Conservation (phyloP, 2,113 vertebrate genomes). For the Oreochromis tanganicae region DNA sequence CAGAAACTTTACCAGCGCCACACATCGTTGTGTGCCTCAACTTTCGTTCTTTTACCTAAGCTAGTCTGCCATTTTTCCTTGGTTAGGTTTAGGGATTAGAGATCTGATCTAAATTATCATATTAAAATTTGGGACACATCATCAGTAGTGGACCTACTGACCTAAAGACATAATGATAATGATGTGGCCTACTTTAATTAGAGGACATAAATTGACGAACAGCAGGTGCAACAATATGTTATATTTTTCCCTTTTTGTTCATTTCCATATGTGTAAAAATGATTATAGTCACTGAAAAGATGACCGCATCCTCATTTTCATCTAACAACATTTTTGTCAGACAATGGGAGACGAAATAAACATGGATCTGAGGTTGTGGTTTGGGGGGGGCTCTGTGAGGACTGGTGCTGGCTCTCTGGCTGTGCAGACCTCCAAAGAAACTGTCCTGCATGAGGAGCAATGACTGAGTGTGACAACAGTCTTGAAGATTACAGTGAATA, state of each 20-base stretch:
- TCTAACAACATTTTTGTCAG: background rate
- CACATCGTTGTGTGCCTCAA: no score
- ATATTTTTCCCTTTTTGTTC: background rate
- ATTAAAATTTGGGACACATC: no score
- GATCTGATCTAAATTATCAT: no score
- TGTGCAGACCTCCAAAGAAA: background rate
- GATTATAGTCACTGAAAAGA: background rate
- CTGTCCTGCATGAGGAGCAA: background rate
- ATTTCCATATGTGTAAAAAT: background rate
- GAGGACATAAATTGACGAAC: rapidly evolving
- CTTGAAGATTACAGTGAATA: background rate
- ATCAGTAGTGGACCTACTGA: no score
- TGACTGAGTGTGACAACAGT: background rate
- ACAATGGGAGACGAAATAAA: background rate
- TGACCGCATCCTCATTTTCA: background rate
- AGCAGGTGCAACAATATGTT: background rate
- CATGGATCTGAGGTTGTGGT: background rate
- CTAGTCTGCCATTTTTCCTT: no score
- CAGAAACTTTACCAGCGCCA: no score
- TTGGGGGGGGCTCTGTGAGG: background rate
- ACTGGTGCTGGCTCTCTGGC: background rate
- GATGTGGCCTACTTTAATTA: rapidly evolving
- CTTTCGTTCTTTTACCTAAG: no score
- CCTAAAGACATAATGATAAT: background rate
- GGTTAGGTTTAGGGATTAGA: no score